phyloP scores from a whole-genome alignment of 2,888 invertebrate genomes.

The Leptinotarsa haldemani region DNA sequence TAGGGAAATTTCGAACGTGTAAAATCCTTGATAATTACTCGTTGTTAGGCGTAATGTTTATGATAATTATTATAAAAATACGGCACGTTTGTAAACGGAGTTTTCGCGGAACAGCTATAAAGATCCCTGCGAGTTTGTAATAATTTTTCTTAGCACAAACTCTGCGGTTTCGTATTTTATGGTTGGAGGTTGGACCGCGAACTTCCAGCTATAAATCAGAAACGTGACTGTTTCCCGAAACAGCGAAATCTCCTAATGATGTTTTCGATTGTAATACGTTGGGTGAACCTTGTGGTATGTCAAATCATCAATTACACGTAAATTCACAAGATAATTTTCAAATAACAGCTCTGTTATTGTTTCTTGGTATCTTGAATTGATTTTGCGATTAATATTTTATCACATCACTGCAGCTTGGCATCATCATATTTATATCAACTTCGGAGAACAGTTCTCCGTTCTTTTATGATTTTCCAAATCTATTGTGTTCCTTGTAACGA shows the following conservation, averaged over 20 bases:
- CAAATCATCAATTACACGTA: no score
- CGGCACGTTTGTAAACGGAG: conserved; percentile 27
- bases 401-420: no score
- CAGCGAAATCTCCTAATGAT: neutral
- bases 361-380: no score
- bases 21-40: conserved; percentile 34
- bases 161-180: conserved; percentile 30
- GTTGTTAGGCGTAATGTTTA: conserved; percentile 18
- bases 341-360: no score
- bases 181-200: neutral
- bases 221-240: neutral
- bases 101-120: conserved; percentile 24
- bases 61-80: conserved; percentile 26
- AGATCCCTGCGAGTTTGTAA: conserved; percentile 40
- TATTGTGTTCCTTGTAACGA: no score
- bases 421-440: no score
- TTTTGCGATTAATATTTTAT: no score
- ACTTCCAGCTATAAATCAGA: neutral
- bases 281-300: no score
- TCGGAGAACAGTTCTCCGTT: no score
- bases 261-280: no score
- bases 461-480: no score
- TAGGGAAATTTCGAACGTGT: conserved; percentile 36
- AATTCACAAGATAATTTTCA: no score
- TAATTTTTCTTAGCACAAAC: conserved; percentile 41